These are phyloP conservation scores for Rattus rattus DNA, from an alignment of 2,113 vertebrate genomes.

Conservation along the genomic window DNA sequence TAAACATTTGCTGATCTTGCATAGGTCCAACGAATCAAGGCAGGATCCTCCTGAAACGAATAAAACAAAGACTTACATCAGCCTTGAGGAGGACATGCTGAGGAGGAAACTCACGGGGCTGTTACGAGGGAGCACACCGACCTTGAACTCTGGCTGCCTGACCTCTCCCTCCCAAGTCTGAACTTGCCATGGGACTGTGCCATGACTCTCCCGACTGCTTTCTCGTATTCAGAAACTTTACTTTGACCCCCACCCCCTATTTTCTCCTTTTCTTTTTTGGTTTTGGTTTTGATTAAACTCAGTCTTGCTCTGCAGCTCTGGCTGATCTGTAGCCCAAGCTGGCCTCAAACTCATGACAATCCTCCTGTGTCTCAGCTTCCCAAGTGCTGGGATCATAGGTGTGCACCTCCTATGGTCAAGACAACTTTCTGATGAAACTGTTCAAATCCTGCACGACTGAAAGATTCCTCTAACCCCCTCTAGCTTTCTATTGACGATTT, in stretches of 20 bases:
- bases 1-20: constrained; percentile 81
- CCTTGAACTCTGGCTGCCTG: too few relatives aligned
- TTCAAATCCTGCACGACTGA: constrained; percentile 45
- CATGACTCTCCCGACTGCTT: neutral
- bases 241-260: too few relatives aligned
- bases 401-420: neutral
- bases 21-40: constrained; percentile 90
- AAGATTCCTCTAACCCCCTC: neutral
- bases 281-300: neutral
- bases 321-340: neutral
- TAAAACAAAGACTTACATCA: constrained; percentile 23
- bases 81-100: neutral
- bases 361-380: neutral
- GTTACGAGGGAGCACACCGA: neutral
- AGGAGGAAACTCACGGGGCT: constrained; percentile 12
- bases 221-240: too few relatives aligned
- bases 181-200: too few relatives aligned
- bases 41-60: constrained; percentile 92
- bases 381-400: neutral
- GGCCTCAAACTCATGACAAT: neutral
- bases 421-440: neutral
- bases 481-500: constrained; percentile 45
- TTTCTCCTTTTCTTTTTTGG: neutral
- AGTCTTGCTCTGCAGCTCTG: neutral
- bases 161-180: neutral